A percentile compares a stretch with the other conserved stretches of the same genome.
Conservation (phyloP, 2,797 vertebrate species). For the Crypturellus tataupa region DNA sequence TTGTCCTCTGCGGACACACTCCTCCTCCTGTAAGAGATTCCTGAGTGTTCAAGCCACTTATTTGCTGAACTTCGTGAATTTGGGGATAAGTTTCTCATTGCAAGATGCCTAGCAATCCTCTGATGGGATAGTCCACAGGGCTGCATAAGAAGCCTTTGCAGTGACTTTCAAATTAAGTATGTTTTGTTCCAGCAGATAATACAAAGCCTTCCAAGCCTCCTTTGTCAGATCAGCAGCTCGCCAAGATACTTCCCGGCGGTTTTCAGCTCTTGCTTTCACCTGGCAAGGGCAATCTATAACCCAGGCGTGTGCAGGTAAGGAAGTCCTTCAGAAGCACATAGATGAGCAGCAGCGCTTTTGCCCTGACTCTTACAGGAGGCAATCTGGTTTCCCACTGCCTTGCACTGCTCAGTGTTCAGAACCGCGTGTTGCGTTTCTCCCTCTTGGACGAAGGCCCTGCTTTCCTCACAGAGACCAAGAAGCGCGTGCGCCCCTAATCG, state of each 20-base stretch:
- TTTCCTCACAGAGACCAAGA: slow-evolving; percentile 74
- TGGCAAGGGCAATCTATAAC: slow-evolving; percentile 33
- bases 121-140: not conserved
- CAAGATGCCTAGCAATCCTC: slow-evolving; percentile 6
- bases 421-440: slow-evolving; percentile 20
- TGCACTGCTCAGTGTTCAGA: not conserved
- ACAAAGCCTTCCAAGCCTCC: not conserved
- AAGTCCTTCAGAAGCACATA: not conserved
- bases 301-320: not conserved
- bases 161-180: not conserved
- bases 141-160: not conserved
- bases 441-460: slow-evolving; percentile 76
- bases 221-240: slow-evolving; percentile 65
- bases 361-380: not conserved
- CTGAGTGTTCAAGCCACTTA: not conserved
- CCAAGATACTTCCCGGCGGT: slow-evolving; percentile 32
- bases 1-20: fast-evolving
- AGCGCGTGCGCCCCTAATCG: slow-evolving; percentile 69
- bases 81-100: not conserved
- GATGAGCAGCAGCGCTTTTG: not conserved
- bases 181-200: not conserved
- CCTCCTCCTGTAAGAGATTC: not conserved
- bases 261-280: slow-evolving; percentile 52
- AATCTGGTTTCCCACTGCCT: slow-evolving; percentile 9
- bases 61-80: not conserved